Evolutionary conservation across 37 sponge, comb jelly and placozoan species (phyloP).

Genomic region (Axinella damicornis): DNA sequence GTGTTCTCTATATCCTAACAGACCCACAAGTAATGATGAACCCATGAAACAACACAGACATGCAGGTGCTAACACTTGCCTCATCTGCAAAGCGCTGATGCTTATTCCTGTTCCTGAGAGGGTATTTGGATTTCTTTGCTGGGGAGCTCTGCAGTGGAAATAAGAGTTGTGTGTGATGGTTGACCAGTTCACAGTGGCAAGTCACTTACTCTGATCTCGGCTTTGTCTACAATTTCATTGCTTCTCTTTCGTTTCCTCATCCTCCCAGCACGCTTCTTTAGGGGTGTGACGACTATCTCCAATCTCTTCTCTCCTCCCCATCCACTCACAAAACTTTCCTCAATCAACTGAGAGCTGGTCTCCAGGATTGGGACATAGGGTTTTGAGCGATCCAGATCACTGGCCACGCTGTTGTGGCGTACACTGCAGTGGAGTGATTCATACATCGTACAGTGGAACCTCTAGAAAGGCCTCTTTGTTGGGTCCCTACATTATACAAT

Average conservation of each 20-base stretch:
- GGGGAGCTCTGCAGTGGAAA: background rate
- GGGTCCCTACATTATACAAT: no score
- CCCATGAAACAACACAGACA: background rate
- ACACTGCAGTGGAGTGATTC: no score
- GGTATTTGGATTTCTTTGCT: conserved; percentile 11
- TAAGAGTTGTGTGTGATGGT: no score
- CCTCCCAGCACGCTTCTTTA: background rate
- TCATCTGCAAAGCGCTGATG: background rate
- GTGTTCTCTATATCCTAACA: background rate
- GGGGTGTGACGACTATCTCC: background rate
- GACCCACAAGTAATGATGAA: no score
- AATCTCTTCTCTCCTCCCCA: no score
- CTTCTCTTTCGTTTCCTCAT: background rate
- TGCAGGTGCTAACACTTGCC: no score
- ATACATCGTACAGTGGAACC: no score
- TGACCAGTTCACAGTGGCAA: no score
- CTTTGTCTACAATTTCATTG: background rate
- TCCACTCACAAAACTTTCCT: conserved; percentile 21
- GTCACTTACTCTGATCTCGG: no score
- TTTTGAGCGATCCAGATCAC: conserved; percentile 24
- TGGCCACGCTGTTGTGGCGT: background rate
- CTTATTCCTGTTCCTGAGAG: conserved; percentile 5
- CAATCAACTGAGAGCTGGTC: conserved; percentile 54
- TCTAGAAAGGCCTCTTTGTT: no score
- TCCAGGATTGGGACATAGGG: conserved; percentile 46